Conservation (phyloP, 1,140 invertebrate species). For the Choristoneura fumiferana region DNA sequence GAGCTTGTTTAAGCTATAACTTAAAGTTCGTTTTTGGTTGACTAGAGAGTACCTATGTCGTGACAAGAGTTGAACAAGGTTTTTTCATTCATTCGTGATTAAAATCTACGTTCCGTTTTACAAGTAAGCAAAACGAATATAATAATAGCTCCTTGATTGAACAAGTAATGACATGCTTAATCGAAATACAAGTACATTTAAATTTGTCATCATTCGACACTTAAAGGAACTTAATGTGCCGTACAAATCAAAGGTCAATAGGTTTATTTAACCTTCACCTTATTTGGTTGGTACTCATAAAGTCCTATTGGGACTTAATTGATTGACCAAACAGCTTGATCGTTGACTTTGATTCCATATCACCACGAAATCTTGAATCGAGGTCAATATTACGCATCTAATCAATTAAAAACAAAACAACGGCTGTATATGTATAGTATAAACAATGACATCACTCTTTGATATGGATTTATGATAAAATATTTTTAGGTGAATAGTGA, state of each 20-base stretch:
- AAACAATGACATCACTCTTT: too few relatives aligned
- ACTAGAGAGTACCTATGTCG: too few relatives aligned
- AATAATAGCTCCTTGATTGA: too few relatives aligned
- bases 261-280: conserved; percentile 12
- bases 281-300: background rate
- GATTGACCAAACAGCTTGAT: background rate
- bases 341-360: conserved; percentile 7
- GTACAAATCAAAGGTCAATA: conserved; percentile 6
- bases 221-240: background rate
- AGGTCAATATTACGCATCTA: conserved; percentile 13
- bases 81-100: too few relatives aligned
- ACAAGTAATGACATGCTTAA: conserved; percentile 5
- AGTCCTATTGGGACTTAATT: background rate
- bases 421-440: background rate
- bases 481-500: too few relatives aligned
- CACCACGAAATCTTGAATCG: background rate
- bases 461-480: too few relatives aligned
- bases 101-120: too few relatives aligned
- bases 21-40: too few relatives aligned
- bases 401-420: conserved; percentile 16
- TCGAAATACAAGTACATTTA: background rate
- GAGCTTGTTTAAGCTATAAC: too few relatives aligned
- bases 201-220: background rate
- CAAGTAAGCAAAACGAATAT: too few relatives aligned
- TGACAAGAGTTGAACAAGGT: too few relatives aligned